Conservation (phyloP, 2,113 vertebrate species). For the Salvelinus alpinus region DNA sequence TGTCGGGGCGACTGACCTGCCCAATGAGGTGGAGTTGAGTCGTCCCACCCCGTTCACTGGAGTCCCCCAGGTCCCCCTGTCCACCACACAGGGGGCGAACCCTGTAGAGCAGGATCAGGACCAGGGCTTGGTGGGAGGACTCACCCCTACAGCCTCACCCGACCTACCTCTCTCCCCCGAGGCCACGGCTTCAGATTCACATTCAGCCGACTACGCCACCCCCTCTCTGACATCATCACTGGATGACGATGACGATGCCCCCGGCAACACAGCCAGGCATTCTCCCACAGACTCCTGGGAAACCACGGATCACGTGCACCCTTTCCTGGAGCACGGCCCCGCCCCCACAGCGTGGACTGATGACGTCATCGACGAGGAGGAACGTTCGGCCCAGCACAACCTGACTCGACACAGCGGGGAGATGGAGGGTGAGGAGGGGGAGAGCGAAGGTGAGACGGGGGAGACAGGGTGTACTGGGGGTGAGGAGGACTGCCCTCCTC, state of each 20-base stretch:
- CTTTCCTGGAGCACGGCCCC: constrained; percentile 38
- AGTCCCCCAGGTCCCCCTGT: constrained; percentile 34
- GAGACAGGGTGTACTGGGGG: constrained; percentile 47
- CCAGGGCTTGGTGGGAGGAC: constrained; percentile 30
- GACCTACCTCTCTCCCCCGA: constrained; percentile 20
- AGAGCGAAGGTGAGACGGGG: constrained; percentile 63
- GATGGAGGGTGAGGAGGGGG: constrained; percentile 62
- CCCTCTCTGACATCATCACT: constrained; percentile 41
- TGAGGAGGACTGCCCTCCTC: constrained; percentile 48
- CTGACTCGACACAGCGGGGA: constrained; percentile 72
- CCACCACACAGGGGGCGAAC: constrained; percentile 34
- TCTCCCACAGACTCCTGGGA: constrained; percentile 60
- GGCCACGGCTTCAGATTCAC: constrained; percentile 24
- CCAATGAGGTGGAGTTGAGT: constrained; percentile 67
- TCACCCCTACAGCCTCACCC: constrained; percentile 38
- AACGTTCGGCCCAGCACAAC: constrained; percentile 61
- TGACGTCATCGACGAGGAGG: constrained; percentile 31
- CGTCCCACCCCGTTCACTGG: constrained; percentile 43
- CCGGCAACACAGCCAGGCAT: constrained; percentile 48
- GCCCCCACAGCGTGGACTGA: constrained; percentile 31
- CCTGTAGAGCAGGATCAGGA: constrained; percentile 36
- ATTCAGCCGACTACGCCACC: constrained; percentile 36
- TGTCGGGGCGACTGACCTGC: constrained; percentile 59
- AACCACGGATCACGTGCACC: constrained; percentile 47
- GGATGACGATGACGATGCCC: constrained; percentile 35